Evolutionary conservation across 2,113 vertebrate genomes (phyloP).

Genomic region (Castor canadensis): DNA sequence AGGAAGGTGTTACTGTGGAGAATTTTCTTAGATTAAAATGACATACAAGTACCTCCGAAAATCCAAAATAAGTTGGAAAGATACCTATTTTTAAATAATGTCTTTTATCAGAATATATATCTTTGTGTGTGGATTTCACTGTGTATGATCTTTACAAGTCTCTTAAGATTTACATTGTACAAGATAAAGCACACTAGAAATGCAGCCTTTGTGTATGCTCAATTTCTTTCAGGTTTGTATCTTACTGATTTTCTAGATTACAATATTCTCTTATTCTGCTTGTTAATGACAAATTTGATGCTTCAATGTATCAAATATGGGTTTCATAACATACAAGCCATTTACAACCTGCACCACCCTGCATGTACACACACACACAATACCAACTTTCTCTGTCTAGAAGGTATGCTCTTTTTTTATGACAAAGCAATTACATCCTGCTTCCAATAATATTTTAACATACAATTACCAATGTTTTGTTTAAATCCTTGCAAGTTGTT

Average conservation of each 20-base stretch:
- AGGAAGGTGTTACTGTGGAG: neutral
- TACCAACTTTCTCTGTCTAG: neutral
- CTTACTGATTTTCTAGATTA: neutral
- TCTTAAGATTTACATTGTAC: neutral
- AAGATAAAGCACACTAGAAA: neutral
- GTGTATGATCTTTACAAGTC: neutral
- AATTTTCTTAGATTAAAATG: neutral
- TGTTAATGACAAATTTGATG: neutral
- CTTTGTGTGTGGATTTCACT: neutral
- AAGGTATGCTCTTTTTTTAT: neutral
- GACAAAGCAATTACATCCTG: neutral
- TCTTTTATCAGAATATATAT: neutral
- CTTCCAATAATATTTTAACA: neutral
- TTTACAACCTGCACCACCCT: neutral
- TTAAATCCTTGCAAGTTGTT: neutral
- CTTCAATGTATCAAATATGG: neutral
- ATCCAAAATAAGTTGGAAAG: neutral
- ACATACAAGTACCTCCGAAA: neutral
- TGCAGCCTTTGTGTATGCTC: neutral
- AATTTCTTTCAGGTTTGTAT: neutral
- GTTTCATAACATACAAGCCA: neutral
- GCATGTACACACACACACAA: neutral
- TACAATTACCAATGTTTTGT: neutral
- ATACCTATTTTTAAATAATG: neutral
- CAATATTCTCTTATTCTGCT: neutral